Evolutionary conservation across 53 echinoderm and acorn worm genomes (phyloP), one percentile per base, ranked within the genome.

Genomic region (Actinopyga echinites): DNA sequence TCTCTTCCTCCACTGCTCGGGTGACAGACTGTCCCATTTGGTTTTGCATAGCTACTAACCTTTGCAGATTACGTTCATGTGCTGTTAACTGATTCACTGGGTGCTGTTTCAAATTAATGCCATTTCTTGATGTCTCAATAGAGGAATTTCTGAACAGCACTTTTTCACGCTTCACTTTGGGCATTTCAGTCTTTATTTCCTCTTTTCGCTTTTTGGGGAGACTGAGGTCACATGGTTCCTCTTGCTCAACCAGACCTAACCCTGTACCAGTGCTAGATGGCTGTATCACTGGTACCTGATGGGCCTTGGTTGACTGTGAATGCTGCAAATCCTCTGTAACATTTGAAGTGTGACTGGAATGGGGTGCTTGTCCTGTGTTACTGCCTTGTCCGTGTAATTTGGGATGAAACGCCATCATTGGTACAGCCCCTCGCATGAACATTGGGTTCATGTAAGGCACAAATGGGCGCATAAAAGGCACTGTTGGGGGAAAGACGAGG

Each of bases 161-260:
- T 17, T 49, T 62, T 62, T 62, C 63, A 62, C 15, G 26, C 63
- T 69, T 31, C 20, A 30, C 37, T 31, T 17, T 33, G 32, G 26
- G 29, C 22, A 15, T 28, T 31, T 79, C 67, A 13, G 49, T 13
- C 17, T 49, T 0, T 17, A 15, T 49, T 49, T 49, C 49, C 49
- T 49, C 49, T 57, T 86, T 74, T n/a, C 89, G 82, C 67, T 94
- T 91, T 84, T 92, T 94, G 2, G 97, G 97, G 68, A 96, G 69
- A 25, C 93, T 96, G 10, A 96, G 92, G 65, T 96, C 97, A 77
- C 93, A 94, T 4, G 97, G 97, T 64, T 96, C 93, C 8, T 96
- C 94, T 87, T 96, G 97, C 53, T 83, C 89, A 24, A 93, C 89
- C 29, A 38, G 13, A 5, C 68, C 64, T 11, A 23, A 1, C 0